Base-by-base conservation (phyloP, 2,888 invertebrate species). In the Zhuqinia jingwanae region DNA sequence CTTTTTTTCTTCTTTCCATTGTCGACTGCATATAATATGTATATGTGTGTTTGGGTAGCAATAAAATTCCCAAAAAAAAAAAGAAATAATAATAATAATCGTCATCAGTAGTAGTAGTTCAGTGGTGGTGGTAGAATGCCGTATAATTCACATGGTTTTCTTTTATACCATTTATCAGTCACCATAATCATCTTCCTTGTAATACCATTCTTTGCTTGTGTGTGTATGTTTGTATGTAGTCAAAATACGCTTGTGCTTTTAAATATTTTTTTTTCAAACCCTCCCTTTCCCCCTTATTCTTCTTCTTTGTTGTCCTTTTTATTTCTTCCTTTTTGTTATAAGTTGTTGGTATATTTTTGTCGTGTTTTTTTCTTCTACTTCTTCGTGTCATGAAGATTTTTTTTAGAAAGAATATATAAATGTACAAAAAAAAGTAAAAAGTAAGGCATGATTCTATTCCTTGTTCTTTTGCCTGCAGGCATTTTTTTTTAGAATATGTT, bases 161-260 rank as follows among this genome's bases (percentile, higher is more conserved):
- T n/a, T n/a, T n/a, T n/a, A n/a, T 22, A 45, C 70, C 73, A 73
- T 73, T 73, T 73, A 73, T 73, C 50, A 73, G 73, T 73, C 73
- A 73, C 27, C 73, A 73, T 63, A n/a, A 63, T n/a, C n/a, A n/a
- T 36, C 10, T 63, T n/a, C 30, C n/a, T n/a, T n/a, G n/a, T n/a
- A n/a, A n/a, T n/a, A n/a, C n/a, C n/a, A n/a, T n/a, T n/a, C n/a
- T n/a, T n/a, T n/a, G n/a, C n/a, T n/a, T n/a, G n/a, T n/a, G n/a
- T n/a, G n/a, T n/a, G n/a, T n/a, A n/a, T n/a, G n/a, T n/a, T n/a
- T n/a, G n/a, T n/a, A n/a, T n/a, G n/a, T n/a, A n/a, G n/a, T n/a
- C 63, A 63, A 30, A 60, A 63, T 17, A 11, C 60, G 8, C 58
- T 1, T 13, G 13, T 63, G 30, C 68, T 68, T 68, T 68, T n/a